A percentile compares a stretch with the other conserved stretches of the same genome.
phyloP scores from a whole-genome alignment of 2,888 invertebrate genomes.

The Seira sanloemensis region DNA sequence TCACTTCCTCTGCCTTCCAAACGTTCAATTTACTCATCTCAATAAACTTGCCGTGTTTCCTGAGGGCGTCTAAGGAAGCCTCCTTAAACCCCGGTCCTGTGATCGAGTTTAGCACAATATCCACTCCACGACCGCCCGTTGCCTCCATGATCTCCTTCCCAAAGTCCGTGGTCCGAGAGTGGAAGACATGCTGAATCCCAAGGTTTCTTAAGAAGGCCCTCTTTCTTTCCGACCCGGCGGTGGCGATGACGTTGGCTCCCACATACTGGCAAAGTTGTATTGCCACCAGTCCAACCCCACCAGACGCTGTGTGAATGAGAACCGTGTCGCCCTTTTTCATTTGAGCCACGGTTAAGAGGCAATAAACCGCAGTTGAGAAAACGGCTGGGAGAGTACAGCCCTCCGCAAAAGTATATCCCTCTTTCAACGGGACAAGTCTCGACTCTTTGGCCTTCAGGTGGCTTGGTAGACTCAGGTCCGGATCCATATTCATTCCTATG shows the following conservation, averaged over 20 bases:
- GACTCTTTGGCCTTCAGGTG: constrained; percentile 19
- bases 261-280: constrained; percentile 55
- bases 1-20: constrained; percentile 57
- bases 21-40: constrained; percentile 63
- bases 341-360: constrained; percentile 24
- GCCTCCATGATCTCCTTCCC: constrained; percentile 38
- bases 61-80: constrained; percentile 44
- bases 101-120: constrained; percentile 56
- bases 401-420: constrained; percentile 29
- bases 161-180: constrained; percentile 55
- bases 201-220: constrained; percentile 49
- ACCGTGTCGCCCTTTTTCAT: constrained; percentile 29
- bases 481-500: constrained; percentile 27
- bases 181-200: constrained; percentile 59
- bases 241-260: constrained; percentile 54
- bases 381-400: constrained; percentile 38
- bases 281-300: constrained; percentile 63
- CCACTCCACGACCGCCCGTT: constrained; percentile 51
- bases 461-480: constrained; percentile 29
- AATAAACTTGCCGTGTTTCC: constrained; percentile 46
- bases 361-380: constrained; percentile 32
- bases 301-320: constrained; percentile 61
- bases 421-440: neutral
- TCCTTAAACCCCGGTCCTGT: constrained; percentile 63
- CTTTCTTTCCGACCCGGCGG: constrained; percentile 61